Percentiles rank a stretch among this genome's conserved stretches.
Evolutionary conservation across 64 coral and sea anemone species (phyloP).

Genomic region (Orbicella faveolata): DNA sequence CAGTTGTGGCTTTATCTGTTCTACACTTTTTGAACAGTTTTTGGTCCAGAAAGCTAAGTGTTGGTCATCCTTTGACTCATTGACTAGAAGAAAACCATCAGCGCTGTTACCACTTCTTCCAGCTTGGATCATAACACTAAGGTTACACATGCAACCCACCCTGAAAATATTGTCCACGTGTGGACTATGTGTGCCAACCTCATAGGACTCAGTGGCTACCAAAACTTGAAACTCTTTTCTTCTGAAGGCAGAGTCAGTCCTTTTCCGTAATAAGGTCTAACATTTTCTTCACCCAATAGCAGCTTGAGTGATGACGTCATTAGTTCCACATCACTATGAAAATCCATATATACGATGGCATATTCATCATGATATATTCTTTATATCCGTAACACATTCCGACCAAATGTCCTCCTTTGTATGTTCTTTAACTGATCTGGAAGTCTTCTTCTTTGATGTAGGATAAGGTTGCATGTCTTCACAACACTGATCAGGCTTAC

Average conservation of each 20-base stretch:
- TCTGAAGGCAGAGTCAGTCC: constrained; percentile 15
- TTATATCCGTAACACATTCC: constrained; percentile 12
- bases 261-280: constrained; percentile 26
- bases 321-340: constrained; percentile 50
- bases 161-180: constrained; percentile 56
- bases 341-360: constrained; percentile 81
- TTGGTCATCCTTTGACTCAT: constrained; percentile 53
- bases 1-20: constrained; percentile 2
- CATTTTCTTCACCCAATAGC: background rate
- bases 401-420: background rate
- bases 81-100: constrained; percentile 43
- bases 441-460: background rate
- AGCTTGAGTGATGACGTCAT: constrained; percentile 18
- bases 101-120: constrained; percentile 36
- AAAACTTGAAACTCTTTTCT: constrained; percentile 56
- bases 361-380: constrained; percentile 33
- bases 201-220: constrained; percentile 69
- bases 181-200: constrained; percentile 58
- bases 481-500: no score
- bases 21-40: constrained; percentile 5
- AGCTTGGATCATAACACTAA: constrained; percentile 52
- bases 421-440: background rate
- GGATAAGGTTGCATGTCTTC: no score
- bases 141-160: constrained; percentile 60
- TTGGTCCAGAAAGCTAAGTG: constrained; percentile 34